Base-by-base conservation (phyloP, 2,113 vertebrate genomes). In the Lepisosteus osseus region DNA sequence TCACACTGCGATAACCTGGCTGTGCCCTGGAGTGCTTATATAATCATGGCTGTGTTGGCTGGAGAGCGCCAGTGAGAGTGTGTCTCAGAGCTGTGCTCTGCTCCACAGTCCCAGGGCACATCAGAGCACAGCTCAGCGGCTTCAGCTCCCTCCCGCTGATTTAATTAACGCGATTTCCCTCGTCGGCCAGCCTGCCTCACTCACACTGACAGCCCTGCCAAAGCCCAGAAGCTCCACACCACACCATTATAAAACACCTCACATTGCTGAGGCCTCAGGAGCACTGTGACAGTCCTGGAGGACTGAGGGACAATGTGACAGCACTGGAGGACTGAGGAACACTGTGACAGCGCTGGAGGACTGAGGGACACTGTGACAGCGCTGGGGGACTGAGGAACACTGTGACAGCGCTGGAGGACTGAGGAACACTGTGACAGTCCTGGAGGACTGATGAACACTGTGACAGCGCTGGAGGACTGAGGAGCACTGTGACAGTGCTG, bases 81-180 rank as follows among this genome's bases (percentile, higher is more conserved):
- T 66, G 64, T 45, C 43, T 66, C 4, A 7, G 17, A 56, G 41
- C n/a, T 54, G 47, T 3, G 7, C 47, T 51, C 5, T 51, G 47
- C 47, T 51, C 47, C 47, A 6, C 47, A 51, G 47, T 51, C 47
- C 47, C 47, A 51, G 47, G 1, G 47, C 47, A 45, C 41, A 1
- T 42, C 29, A 66, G 14, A 6, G 64, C 64, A 66, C 64, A 66
- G 64, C 14, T 66, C 64, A 66, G 64, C n/a, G 6, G 45, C 64
- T 66, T 42, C 42, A 15, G 41, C 47, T 51, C 47, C 9, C 45
- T 15, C 64, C n/a, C 64, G 43, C 64, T 66, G 64, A 66, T 14
- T 66, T 66, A 66, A 66, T 66, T 66, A 66, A 66, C 43, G 42
- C 64, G 45, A 66, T 66, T 66, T 45, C 42, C n/a, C n/a, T 66